These are phyloP conservation scores for Gymnogyps californianus DNA, from an alignment of 2,113 vertebrate genomes.

Conservation along the genomic window DNA sequence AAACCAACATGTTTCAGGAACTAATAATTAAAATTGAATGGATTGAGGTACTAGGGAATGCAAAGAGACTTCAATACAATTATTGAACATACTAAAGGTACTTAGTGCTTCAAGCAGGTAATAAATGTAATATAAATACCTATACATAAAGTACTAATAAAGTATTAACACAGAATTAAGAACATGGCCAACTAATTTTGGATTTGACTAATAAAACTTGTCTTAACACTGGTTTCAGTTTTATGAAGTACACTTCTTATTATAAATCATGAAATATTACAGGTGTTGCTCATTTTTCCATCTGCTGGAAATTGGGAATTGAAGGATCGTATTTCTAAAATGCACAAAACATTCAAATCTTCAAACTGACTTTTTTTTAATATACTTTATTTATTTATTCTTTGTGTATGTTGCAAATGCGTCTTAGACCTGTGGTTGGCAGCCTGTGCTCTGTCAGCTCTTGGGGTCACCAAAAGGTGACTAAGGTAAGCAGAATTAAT, in stretches of 20 bases:
- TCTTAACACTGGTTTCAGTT: background rate
- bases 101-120: background rate
- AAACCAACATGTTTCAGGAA: background rate
- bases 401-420: background rate
- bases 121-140: background rate
- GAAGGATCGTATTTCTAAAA: background rate
- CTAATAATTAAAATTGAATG: background rate
- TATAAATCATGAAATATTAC: background rate
- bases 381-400: background rate
- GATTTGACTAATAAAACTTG: background rate
- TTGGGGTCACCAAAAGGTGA: background rate
- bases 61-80: background rate
- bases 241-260: background rate
- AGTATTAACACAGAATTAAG: background rate
- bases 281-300: background rate
- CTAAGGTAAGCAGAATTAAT: background rate
- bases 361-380: background rate
- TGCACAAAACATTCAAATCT: background rate
- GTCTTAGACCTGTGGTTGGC: background rate
- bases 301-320: background rate
- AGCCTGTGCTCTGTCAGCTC: background rate
- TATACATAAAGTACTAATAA: background rate
- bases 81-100: background rate
- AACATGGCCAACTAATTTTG: background rate
- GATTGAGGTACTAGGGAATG: background rate